Conservation (phyloP, 2,888 invertebrate species). For the Mayetiola destructor region DNA sequence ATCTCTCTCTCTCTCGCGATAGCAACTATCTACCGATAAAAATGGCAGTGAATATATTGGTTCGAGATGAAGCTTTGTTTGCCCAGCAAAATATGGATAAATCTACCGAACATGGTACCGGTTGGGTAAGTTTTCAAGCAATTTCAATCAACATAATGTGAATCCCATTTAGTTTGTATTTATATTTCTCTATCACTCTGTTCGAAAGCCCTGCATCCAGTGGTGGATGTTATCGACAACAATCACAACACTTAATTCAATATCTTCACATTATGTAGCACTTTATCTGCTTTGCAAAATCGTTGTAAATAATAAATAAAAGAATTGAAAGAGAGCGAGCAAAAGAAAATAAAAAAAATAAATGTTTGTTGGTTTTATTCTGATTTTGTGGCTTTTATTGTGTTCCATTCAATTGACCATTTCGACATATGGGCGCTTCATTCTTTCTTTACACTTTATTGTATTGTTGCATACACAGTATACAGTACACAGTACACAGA, state of each 20-base stretch:
- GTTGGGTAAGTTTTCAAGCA: slow-evolving; percentile 9
- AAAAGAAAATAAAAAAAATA: background rate
- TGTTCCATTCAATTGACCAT: background rate
- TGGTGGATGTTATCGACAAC: background rate
- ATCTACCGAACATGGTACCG: slow-evolving; percentile 7
- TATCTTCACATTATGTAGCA: background rate
- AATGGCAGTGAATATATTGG: no score
- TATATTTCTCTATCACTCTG: no score
- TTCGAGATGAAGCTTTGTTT: slow-evolving; percentile 8
- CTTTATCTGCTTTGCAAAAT: background rate
- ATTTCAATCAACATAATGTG: no score
- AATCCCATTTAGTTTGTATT: no score
- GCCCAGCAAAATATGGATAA: background rate
- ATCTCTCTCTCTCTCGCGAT: no score
- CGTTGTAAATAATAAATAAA: no score
- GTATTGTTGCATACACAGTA: no score
- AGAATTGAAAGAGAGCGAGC: no score
- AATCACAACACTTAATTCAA: background rate
- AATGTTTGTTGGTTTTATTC: background rate
- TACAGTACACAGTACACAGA: no score
- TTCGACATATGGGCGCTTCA: background rate
- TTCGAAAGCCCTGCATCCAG: no score
- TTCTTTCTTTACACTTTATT: no score
- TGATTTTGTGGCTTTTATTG: background rate
- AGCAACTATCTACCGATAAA: no score